A percentile compares a stretch with the other conserved stretches of the same genome.
Conservation (phyloP, 2,113 vertebrate species). For the Mystacornis crossleyi region DNA sequence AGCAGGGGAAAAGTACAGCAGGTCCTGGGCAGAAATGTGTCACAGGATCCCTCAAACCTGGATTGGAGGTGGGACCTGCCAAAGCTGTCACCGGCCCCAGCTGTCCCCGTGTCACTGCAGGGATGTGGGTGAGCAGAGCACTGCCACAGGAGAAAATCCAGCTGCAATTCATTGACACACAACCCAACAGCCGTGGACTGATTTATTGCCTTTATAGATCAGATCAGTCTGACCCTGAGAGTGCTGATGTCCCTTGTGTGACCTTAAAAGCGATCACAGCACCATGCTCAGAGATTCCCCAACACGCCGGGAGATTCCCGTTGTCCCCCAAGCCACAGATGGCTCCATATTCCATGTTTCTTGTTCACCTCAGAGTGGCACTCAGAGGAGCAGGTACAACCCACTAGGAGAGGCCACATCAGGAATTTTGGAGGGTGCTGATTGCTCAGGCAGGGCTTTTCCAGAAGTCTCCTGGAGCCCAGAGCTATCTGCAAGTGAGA, state of each 20-base stretch:
- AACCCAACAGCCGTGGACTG: fast-evolving
- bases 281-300: not conserved
- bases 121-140: not conserved
- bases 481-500: not conserved
- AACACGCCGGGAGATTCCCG: not conserved
- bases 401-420: not conserved
- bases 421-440: not conserved
- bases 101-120: not conserved
- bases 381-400: not conserved
- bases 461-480: not conserved
- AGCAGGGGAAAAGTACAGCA: not conserved
- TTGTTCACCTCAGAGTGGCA: not conserved
- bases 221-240: not conserved
- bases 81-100: not conserved
- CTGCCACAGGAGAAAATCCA: not conserved
- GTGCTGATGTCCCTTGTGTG: not conserved
- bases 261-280: not conserved
- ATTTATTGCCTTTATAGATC: not conserved
- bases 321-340: fast-evolving
- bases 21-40: not conserved
- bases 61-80: not conserved
- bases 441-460: not conserved
- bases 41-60: not conserved
- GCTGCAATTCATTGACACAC: not conserved
- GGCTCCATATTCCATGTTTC: not conserved